Evolutionary conservation across 2,113 vertebrate genomes (phyloP).

Genomic region (Esox niger): DNA sequence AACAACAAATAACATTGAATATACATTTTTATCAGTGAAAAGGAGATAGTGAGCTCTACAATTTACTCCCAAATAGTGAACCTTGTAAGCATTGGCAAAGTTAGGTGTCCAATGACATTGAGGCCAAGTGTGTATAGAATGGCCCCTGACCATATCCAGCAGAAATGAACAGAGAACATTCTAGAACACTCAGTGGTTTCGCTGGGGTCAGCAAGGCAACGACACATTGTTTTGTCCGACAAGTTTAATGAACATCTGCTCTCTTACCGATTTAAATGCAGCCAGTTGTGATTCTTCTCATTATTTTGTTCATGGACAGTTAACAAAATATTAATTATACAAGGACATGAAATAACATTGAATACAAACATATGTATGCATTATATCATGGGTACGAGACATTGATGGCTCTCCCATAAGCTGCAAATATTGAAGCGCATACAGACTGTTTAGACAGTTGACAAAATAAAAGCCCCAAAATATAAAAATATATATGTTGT

Average conservation of each 20-base stretch:
- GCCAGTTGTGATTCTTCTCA: neutral
- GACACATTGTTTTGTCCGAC: conserved; percentile 22
- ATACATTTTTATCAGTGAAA: neutral
- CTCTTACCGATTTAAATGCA: neutral
- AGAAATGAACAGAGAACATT: conserved; percentile 49
- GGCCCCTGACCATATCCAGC: conserved; percentile 32
- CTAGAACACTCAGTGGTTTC: conserved; percentile 37
- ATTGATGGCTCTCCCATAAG: no score
- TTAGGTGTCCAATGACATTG: neutral
- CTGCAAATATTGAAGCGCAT: no score
- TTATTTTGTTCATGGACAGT: neutral
- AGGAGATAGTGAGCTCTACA: neutral
- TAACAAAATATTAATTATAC: no score
- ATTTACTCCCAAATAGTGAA: neutral
- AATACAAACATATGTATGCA: no score
- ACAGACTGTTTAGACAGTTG: neutral
- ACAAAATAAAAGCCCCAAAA: no score
- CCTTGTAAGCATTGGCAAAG: neutral
- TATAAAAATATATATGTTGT: no score
- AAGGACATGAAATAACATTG: no score
- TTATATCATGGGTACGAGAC: no score
- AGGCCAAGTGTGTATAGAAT: conserved; percentile 3
- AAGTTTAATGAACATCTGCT: neutral
- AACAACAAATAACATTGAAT: neutral
- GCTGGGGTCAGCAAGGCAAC: conserved; percentile 43